Base-by-base conservation (phyloP, 2,888 invertebrate genomes). In the Ectemnius lituratus region DNA sequence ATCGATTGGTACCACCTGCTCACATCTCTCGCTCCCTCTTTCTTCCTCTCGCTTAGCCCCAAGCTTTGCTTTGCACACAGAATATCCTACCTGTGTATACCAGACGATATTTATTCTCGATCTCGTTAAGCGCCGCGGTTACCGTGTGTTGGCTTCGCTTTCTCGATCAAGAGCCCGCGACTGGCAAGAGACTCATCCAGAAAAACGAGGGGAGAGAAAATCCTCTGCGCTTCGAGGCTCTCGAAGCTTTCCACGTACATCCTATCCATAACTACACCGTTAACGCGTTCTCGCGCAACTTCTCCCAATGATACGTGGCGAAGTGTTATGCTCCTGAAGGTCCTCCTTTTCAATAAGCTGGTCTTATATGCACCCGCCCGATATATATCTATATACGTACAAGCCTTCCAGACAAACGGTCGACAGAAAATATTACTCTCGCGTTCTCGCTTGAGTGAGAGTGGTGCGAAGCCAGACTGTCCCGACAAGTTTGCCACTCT, bases 1-100 rank as follows among this genome's bases (percentile, higher is more conserved):
- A 82, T 83, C 83, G 83, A 84, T 84, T 82, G 81, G 78, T 68
- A 79, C 78, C 84, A 84, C 83, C 84, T 84, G 84, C 79, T 79
- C 71, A 52, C 52, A 37, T 52, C 52, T 52, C 52, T 16, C 52
- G 4, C 2, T 37, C 37, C 13, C 16, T 14, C n/a, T 5, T 52
- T 16, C n/a, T 16, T 52, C n/a, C 16, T 16, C n/a, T 52, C 16
- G 52, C n/a, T 52, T 52, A 1, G 52, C 52, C 73, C 83, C 76
- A 80, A 79, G 23, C 84, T 84, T 84, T 81, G 79, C 76, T 72
- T 45, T 66, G 73, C 52, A 11, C 52, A 13, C 52, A 37, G 37
- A 11, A 11, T 8, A 37, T 80, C 65, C 70, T 56, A 67, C 58
- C 28, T 62, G 37, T 18, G 6, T 75, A 65, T 67, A 72, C 62